Evolutionary conservation across 2,113 vertebrate species (phyloP), one percentile per base, ranked within the genome.

Genomic region (Columba janthina): DNA sequence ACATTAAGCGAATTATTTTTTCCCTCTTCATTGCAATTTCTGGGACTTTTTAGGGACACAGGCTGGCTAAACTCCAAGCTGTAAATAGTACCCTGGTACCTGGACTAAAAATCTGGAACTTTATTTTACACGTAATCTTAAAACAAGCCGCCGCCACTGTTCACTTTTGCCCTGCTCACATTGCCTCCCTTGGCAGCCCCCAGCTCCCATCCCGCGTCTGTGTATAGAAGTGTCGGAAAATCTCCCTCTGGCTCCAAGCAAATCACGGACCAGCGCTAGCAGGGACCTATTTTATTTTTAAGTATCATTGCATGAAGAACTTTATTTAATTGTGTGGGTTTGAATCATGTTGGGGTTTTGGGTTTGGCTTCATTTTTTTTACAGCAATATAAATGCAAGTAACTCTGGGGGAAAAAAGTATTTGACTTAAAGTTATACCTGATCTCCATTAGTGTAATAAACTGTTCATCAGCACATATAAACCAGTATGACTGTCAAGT

Each of bases 381-480:
- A 66, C 28, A 61, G 19, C 20, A 51, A 20, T 64, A 38, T 21
- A 77, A 84, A 85, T 73, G 36, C 38, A 85, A 78, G 42, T 56
- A 70, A 80, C 28, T 88, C 56, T n/a, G 46, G 24, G 21, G 17
- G 25, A 11, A 71, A 73, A 11, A 34, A 44, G 11, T 25, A 79
- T 81, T 72, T 90, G 53, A 71, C 18, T 69, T 74, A 57, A 48
- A 85, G 20, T 73, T 93, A 72, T 17, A 92, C 87, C 19, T 85
- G 34, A 95, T 73, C 42, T 75, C 64, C 48, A 29, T 93, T 80
- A 85, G 11, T 58, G 72, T 76, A 67, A 67, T 92, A 85, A 78
- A 10, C 32, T 62, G 6, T 40, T 90, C 21, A 13, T 83, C 8
- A 20, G 32, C 32, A 81, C 13, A 46, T 87, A 94, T 90, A 34